These are phyloP conservation scores for Psylliodes chrysocephalus DNA, from an alignment of 2,888 invertebrate species.

Conservation along the genomic window DNA sequence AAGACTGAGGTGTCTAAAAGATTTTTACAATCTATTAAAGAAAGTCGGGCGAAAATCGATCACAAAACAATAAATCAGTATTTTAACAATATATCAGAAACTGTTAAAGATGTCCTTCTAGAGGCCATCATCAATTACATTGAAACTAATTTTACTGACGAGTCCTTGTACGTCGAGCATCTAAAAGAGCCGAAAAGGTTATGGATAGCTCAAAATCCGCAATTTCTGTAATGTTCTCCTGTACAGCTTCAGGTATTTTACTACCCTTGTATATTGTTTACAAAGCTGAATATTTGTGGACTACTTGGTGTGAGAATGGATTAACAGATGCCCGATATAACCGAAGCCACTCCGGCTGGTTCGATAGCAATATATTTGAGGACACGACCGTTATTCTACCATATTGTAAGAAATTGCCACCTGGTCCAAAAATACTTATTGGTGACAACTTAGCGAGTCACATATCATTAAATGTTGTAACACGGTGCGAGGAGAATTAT, in stretches of 20 bases:
- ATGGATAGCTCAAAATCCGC: slow-evolving; percentile 20
- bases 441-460: not conserved
- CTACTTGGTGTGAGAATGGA: slow-evolving; percentile 39
- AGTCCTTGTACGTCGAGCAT: not conserved
- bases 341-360: slow-evolving; percentile 38
- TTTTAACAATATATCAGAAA: slow-evolving; percentile 23
- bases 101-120: slow-evolving; percentile 24
- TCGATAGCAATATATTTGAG: slow-evolving; percentile 22
- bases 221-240: slow-evolving; percentile 22
- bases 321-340: slow-evolving; percentile 33
- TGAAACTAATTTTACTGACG: slow-evolving; percentile 39
- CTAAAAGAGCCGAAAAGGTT: slow-evolving; percentile 18
- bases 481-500: slow-evolving; percentile 32
- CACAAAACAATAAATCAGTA: slow-evolving; percentile 31
- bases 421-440: too few species aligned
- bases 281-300: slow-evolving; percentile 38
- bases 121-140: slow-evolving; percentile 34
- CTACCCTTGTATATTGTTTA: slow-evolving; percentile 34
- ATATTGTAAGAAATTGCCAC: too few species aligned
- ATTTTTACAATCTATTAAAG: slow-evolving; percentile 25
- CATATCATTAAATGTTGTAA: slow-evolving; percentile 2
- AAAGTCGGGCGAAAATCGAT: slow-evolving; percentile 36
- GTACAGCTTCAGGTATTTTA: slow-evolving; percentile 24
- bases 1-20: too few species aligned
- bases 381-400: too few species aligned